Conservation (phyloP, 2,888 invertebrate genomes). For the Agrochola lychnidis region DNA sequence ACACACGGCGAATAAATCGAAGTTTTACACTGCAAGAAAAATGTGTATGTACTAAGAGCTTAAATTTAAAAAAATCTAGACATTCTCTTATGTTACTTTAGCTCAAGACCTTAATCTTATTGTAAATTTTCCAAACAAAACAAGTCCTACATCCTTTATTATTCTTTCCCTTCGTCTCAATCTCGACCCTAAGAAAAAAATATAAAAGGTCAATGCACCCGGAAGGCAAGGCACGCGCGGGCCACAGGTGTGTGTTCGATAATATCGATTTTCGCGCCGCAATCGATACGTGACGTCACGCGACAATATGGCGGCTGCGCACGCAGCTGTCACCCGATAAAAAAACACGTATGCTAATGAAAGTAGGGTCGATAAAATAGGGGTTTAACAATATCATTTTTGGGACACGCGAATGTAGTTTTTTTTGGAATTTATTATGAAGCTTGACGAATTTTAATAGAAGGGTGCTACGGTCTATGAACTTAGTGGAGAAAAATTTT, state of each 20-base stretch:
- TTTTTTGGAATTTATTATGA: constrained; percentile 62
- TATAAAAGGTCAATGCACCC: constrained; percentile 81
- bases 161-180: constrained; percentile 42
- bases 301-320: constrained; percentile 76
- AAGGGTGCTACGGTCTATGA: constrained; percentile 40
- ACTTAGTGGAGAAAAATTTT: constrained; percentile 15
- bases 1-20: neutral
- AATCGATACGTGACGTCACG: constrained; percentile 88
- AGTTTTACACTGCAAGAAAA: no score
- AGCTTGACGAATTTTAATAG: constrained; percentile 47
- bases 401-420: constrained; percentile 72
- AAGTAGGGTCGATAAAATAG: constrained; percentile 78
- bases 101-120: neutral
- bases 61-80: neutral
- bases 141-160: constrained; percentile 24
- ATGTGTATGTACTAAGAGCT: no score
- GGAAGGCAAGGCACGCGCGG: constrained; percentile 83
- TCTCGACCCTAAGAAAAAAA: constrained; percentile 67
- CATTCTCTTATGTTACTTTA: neutral
- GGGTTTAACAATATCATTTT: constrained; percentile 74
- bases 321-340: constrained; percentile 83
- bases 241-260: constrained; percentile 88
- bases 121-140: constrained; percentile 2
- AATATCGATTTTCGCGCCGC: constrained; percentile 80
- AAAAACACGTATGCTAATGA: constrained; percentile 75